Evolutionary conservation across 2,113 vertebrate species (phyloP).

Genomic region (Lepus americanus): DNA sequence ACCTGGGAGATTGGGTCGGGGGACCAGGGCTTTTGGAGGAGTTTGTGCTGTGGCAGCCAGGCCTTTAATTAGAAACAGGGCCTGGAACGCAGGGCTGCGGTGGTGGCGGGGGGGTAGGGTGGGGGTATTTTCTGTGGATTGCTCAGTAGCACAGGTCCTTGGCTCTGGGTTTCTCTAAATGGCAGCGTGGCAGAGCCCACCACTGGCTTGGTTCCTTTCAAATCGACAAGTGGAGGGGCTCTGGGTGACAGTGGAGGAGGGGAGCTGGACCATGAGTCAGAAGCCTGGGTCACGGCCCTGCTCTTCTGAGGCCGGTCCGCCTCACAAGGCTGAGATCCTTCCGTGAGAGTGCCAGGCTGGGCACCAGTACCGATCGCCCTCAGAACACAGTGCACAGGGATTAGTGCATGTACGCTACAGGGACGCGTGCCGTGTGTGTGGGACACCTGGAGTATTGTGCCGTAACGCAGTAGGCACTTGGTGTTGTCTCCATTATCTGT

Average conservation of each 20-base stretch:
- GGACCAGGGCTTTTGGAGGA: constrained; percentile 25
- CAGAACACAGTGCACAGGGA: background rate
- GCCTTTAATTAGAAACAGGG: constrained; percentile 61
- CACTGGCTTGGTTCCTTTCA: constrained; percentile 19
- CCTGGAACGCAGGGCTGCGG: background rate
- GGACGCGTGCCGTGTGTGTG: background rate
- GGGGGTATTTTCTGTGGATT: constrained; percentile 32
- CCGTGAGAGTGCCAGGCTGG: background rate
- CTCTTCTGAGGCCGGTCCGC: background rate
- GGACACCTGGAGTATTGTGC: background rate
- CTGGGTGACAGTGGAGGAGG: background rate
- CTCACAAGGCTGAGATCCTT: background rate
- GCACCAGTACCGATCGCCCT: background rate
- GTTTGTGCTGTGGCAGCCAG: background rate
- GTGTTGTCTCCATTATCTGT: background rate
- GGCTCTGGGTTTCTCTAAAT: constrained; percentile 45
- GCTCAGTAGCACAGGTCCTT: constrained; percentile 57
- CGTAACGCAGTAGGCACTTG: background rate
- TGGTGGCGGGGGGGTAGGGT: no score
- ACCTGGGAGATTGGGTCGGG: constrained; percentile 1
- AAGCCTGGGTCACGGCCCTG: background rate
- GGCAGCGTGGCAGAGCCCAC: background rate
- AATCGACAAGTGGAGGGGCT: background rate
- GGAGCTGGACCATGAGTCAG: background rate
- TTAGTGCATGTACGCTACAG: background rate